Conservation (phyloP, 1,140 invertebrate genomes). For the Hormaphis cornu region DNA sequence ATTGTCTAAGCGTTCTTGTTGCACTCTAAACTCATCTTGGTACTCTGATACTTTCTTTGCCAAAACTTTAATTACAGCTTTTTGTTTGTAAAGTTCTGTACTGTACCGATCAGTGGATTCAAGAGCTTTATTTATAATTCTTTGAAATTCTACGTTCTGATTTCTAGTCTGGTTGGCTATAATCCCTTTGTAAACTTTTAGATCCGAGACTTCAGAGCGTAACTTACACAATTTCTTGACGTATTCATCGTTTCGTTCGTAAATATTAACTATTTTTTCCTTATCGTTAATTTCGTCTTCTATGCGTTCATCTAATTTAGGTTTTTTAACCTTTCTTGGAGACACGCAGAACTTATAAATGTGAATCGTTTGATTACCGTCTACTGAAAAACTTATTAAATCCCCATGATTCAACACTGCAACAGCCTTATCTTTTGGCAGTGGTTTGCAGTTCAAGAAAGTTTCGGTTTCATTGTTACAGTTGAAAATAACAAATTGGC, state of each 20-base stretch:
- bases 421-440: not conserved
- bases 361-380: not conserved
- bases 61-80: not conserved
- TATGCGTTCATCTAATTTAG: not conserved
- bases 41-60: not conserved
- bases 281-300: too few species aligned
- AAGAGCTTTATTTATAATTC: not conserved
- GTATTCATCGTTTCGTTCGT: too few species aligned
- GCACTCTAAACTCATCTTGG: not conserved
- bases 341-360: not conserved
- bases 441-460: not conserved
- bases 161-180: not conserved
- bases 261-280: too few species aligned
- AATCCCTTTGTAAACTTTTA: not conserved
- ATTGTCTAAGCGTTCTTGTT: not conserved
- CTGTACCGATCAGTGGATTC: not conserved
- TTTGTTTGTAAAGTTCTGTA: not conserved
- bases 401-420: not conserved
- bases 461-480: not conserved
- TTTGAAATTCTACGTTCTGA: not conserved
- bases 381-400: not conserved
- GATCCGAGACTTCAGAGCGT: too few species aligned
- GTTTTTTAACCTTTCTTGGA: not conserved
- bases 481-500: not conserved
- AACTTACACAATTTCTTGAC: too few species aligned